phyloP scores from a whole-genome alignment of 2,888 invertebrate genomes.

The Caenorhabditis imperialis region DNA sequence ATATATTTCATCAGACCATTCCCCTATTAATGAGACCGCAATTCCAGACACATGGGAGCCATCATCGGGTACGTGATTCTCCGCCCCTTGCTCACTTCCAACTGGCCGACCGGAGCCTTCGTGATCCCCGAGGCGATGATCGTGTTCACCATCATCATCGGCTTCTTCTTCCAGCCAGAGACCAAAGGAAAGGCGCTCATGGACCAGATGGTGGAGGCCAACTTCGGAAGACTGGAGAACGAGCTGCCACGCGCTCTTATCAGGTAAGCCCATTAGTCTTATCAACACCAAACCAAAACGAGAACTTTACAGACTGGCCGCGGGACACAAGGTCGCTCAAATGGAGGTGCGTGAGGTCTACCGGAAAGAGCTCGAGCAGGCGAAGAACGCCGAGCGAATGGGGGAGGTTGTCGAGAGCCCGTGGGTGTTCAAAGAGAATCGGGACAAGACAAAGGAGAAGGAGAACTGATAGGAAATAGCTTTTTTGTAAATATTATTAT shows the following conservation, averaged over 20 bases:
- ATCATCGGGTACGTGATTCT: constrained; percentile 70
- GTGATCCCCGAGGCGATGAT: constrained; percentile 71
- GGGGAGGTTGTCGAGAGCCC: constrained; percentile 57
- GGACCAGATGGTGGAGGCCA: constrained; percentile 74
- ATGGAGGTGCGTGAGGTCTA: constrained; percentile 64
- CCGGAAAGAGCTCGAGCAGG: constrained; percentile 52
- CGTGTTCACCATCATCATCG: constrained; percentile 67
- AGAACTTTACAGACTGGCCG: constrained; percentile 63
- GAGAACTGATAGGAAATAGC: constrained; percentile 20
- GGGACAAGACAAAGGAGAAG: constrained; percentile 6
- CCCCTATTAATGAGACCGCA: no score
- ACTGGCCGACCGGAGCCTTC: constrained; percentile 67
- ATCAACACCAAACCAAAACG: no score
- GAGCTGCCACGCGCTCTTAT: constrained; percentile 70
- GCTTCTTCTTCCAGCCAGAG: constrained; percentile 73
- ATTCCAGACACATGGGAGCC: constrained; percentile 73
- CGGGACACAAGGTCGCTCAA: constrained; percentile 72
- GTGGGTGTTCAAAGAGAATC: constrained; percentile 57
- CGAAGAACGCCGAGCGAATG: constrained; percentile 48
- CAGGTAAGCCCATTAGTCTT: no score
- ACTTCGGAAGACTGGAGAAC: constrained; percentile 71
- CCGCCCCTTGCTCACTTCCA: constrained; percentile 65
- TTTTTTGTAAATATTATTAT: constrained; percentile 40
- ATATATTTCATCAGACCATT: no score
- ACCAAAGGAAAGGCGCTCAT: constrained; percentile 71